Conservation (phyloP, 2,888 invertebrate genomes). For the Dusona sp. region DNA sequence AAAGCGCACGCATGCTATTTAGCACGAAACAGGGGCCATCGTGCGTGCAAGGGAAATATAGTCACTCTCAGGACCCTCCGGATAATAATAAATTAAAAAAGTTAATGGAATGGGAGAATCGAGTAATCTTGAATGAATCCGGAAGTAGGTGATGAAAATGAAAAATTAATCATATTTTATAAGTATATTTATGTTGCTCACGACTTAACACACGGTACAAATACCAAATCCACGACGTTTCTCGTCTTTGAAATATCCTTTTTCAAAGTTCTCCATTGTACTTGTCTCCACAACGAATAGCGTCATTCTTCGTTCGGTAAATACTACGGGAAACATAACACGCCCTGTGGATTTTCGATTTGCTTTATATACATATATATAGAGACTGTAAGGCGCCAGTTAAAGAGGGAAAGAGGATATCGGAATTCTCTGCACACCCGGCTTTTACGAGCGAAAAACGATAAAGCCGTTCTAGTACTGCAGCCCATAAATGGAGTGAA, state of each 20-base stretch:
- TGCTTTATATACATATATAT: neutral
- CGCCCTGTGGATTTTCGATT: slow-evolving; percentile 27
- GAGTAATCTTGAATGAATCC: neutral
- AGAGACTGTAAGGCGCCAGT: slow-evolving; percentile 17
- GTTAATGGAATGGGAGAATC: neutral
- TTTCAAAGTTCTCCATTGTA: neutral
- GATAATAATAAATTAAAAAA: neutral
- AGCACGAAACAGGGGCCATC: too few species aligned
- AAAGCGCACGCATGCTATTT: too few species aligned
- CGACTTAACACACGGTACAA: neutral
- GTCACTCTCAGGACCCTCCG: too few species aligned
- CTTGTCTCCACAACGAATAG: neutral
- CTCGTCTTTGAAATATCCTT: neutral
- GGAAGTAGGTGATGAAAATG: neutral
- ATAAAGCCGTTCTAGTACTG: slow-evolving; percentile 49
- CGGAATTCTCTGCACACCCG: slow-evolving; percentile 41
- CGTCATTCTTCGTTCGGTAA: slow-evolving; percentile 33
- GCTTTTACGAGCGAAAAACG: slow-evolving; percentile 62
- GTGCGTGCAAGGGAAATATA: too few species aligned
- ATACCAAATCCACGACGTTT: neutral
- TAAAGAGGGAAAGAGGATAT: slow-evolving; percentile 23
- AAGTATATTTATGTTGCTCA: neutral
- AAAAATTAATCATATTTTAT: neutral
- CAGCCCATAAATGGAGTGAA: slow-evolving; percentile 52
- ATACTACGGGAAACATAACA: slow-evolving; percentile 39